A percentile compares a stretch with the other conserved stretches of the same genome.
Evolutionary conservation across 2,113 vertebrate species (phyloP).

Genomic region (Pelobates fuscus): DNA sequence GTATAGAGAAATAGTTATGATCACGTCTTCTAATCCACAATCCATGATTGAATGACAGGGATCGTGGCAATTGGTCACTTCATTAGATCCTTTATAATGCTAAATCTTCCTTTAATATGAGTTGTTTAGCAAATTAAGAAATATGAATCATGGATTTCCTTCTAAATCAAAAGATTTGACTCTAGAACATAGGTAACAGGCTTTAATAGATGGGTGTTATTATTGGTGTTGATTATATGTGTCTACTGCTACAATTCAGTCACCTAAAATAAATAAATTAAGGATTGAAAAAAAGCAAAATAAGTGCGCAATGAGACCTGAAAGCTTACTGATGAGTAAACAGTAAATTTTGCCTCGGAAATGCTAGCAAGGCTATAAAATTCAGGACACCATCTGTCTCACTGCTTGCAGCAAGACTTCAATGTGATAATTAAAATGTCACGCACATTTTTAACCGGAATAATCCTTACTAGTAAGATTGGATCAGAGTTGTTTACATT

Average conservation of each 20-base stretch:
- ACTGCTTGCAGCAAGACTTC: constrained; percentile 68
- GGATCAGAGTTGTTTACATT: constrained; percentile 52
- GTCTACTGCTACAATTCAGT: constrained; percentile 21
- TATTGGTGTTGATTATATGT: constrained; percentile 22
- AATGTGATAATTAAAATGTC: constrained; percentile 72
- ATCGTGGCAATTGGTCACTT: too few relatives aligned
- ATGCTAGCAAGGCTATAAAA: constrained; percentile 63
- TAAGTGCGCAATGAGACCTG: constrained; percentile 48
- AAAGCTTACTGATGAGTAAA: constrained; percentile 57
- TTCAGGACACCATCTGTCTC: constrained; percentile 70
- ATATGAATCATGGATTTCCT: constrained; percentile 12
- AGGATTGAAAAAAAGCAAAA: constrained; percentile 1
- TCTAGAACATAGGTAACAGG: constrained; percentile 3
- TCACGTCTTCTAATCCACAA: too few relatives aligned
- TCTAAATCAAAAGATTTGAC: constrained; percentile 22
- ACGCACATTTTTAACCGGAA: constrained; percentile 63
- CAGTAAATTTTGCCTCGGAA: constrained; percentile 65
- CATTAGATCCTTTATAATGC: too few relatives aligned
- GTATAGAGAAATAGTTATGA: too few relatives aligned
- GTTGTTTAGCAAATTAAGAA: constrained; percentile 4
- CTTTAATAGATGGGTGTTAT: constrained; percentile 39
- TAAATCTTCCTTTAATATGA: constrained; percentile 8
- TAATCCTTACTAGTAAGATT: constrained; percentile 56
- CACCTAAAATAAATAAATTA: constrained; percentile 11
- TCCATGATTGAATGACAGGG: too few relatives aligned